Evolutionary conservation across 2,888 invertebrate genomes (phyloP), one percentile per base, ranked within the genome.

Genomic region (Eupeodes luniger): DNA sequence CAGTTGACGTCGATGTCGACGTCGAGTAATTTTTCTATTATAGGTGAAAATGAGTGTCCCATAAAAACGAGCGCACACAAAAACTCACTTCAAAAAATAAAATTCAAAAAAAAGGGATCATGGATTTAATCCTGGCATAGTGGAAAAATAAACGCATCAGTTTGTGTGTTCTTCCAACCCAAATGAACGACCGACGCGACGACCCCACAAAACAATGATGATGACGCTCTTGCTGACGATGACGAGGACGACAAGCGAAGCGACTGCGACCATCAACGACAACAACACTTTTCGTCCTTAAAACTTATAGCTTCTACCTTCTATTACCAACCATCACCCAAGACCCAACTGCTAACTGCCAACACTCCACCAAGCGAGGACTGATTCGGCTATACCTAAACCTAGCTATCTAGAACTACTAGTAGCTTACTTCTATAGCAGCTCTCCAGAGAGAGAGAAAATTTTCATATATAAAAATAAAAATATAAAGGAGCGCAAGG

Each of bases 21-120:
- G 83, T 77, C 84, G 69, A 84, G 87, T 84, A 84, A 87, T 87
- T 84, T 84, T 87, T 80, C 87, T 87, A 84, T 84, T 87, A 84
- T 87, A 87, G 87, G 87, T 87, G 84, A 87, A 87, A 87, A 84
- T 80, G 80, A 84, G 87, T 87, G 76, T 36, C 80, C 84, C 80
- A 87, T 87, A 87, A 87, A 72, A 86, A 64, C 4, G 62, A 57
- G 72, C 76, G 40, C 53, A 87, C 82, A 75, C 77, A 80, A 61
- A 59, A 36, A 83, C 69, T 72, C 62, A 53, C 44, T 27, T 27
- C 27, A 27, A 27, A 27, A 44, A 12, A 69, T 19, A 14, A 5
- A 5, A 5, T 40, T 5, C 1, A 7, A 40, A 40, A 19, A 76
- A 49, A 62, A 61, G 70, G 84, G 84, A 87, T 84, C 87, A 79